Evolutionary conservation across 2,888 invertebrate species (phyloP).

Genomic region (Mythimna albipuncta): DNA sequence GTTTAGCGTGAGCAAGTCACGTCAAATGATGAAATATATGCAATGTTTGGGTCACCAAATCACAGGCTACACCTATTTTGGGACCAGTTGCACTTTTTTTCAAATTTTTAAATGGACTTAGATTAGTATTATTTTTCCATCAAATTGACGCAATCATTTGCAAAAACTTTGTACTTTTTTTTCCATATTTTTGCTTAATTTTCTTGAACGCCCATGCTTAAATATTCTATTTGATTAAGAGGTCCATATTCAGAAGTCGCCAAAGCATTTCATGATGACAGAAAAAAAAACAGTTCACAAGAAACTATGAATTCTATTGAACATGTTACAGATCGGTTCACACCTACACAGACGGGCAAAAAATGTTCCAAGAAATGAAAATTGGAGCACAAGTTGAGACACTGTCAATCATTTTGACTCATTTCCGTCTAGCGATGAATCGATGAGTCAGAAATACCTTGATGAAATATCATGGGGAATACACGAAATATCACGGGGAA

Average conservation of each 20-base stretch:
- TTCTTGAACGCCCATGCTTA: no score
- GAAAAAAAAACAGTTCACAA: constrained; percentile 20
- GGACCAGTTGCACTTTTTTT: no score
- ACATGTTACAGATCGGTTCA: constrained; percentile 31
- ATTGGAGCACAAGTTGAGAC: constrained; percentile 48
- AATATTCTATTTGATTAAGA: neutral
- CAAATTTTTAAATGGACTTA: no score
- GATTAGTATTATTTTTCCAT: no score
- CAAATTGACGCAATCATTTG: no score
- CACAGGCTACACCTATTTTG: no score
- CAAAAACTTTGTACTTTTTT: no score
- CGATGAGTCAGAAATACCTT: constrained; percentile 60
- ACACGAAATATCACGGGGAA: constrained; percentile 50
- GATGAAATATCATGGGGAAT: constrained; percentile 39
- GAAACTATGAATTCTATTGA: constrained; percentile 18
- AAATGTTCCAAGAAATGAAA: constrained; percentile 56
- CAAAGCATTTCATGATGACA: constrained; percentile 14
- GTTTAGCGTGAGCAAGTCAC: no score
- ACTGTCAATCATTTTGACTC: constrained; percentile 64
- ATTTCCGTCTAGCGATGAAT: constrained; percentile 44
- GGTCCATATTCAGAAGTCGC: constrained; percentile 7
- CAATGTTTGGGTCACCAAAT: no score
- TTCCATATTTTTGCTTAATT: no score
- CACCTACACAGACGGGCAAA: constrained; percentile 37
- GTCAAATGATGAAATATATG: no score